Evolutionary conservation across 2,888 invertebrate genomes (phyloP), one percentile per base, ranked within the genome.

Genomic region (Pyrgus malvae): DNA sequence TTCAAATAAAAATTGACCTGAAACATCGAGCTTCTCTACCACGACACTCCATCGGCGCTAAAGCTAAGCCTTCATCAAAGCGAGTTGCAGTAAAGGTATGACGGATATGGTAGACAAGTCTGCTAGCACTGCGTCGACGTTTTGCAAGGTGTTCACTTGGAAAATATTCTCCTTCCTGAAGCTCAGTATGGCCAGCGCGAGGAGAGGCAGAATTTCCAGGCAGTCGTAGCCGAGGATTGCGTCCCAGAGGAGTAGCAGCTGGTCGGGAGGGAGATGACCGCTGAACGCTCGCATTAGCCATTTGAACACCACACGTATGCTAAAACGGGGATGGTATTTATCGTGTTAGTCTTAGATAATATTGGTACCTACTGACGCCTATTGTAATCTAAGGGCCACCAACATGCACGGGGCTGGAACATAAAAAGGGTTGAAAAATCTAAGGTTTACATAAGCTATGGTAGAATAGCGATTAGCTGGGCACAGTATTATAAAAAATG

Each of bases 271-370:
- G 42, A 55, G 41, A 27, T 55, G 97, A 0, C 99, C 99, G 68
- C 98, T 98, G 79, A 98, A 99, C 1, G 97, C 98, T 7, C 98
- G 91, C 94, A 99, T 98, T 40, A 99, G 82, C 98, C 99, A 99
- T 81, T 98, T 98, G 78, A 98, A 98, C 1, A 97, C 97, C 19
- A 98, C 94, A 69, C 95, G 93, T 49, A 98, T 92, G 2, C 98
- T 98, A 77, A 8, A 78, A 59, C 9, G 6, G 11, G n/a, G n/a
- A n/a, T n/a, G n/a, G n/a, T n/a, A n/a, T n/a, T n/a, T n/a, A n/a
- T n/a, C n/a, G n/a, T n/a, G n/a, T 12, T 3, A 16, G 16, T 8
- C 16, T 14, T 8, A 16, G 2, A 35, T 11, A 2, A 1, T 21
- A 21, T n/a, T n/a, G n/a, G n/a, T n/a, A n/a, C n/a, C n/a, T n/a